Conservation (phyloP, 2,113 vertebrate genomes). For the Cinclus cinclus region DNA sequence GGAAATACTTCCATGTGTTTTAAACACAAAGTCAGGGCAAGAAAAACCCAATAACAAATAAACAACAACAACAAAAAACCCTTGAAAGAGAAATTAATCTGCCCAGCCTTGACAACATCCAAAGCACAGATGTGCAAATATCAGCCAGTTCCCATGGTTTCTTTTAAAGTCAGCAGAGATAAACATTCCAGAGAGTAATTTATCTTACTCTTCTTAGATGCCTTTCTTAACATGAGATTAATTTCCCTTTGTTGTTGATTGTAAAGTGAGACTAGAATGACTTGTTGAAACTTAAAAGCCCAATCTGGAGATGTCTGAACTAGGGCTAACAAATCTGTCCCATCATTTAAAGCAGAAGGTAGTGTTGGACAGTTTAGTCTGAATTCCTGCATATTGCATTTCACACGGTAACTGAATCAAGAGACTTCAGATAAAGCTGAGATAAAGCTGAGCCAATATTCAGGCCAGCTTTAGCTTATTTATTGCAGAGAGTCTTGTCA, state of each 20-base stretch:
- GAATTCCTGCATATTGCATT: not conserved
- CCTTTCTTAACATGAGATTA: conserved; percentile 3
- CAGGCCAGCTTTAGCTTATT: not conserved
- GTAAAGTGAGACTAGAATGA: not conserved
- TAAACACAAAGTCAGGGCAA: not conserved
- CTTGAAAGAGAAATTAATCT: conserved; percentile 22
- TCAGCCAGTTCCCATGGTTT: not conserved
- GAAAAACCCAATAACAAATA: not conserved
- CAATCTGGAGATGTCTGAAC: not conserved
- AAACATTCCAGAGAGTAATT: conserved; percentile 22
- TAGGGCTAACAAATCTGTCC: not conserved
- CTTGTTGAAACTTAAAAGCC: not conserved
- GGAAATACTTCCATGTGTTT: not conserved
- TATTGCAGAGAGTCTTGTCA: not conserved
- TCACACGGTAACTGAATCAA: not conserved
- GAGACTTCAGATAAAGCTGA: not conserved
- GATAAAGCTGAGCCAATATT: not conserved
- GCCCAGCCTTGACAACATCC: not conserved
- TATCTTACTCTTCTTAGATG: conserved; percentile 10
- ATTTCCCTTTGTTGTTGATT: not conserved
- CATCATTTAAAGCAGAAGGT: not conserved
- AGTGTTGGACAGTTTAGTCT: not conserved
- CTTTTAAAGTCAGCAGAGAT: conserved; percentile 30
- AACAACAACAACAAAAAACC: not conserved
- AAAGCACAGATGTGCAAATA: not conserved